Evolutionary conservation across 1,140 invertebrate genomes (phyloP).

Genomic region (Mercenaria mercenaria): DNA sequence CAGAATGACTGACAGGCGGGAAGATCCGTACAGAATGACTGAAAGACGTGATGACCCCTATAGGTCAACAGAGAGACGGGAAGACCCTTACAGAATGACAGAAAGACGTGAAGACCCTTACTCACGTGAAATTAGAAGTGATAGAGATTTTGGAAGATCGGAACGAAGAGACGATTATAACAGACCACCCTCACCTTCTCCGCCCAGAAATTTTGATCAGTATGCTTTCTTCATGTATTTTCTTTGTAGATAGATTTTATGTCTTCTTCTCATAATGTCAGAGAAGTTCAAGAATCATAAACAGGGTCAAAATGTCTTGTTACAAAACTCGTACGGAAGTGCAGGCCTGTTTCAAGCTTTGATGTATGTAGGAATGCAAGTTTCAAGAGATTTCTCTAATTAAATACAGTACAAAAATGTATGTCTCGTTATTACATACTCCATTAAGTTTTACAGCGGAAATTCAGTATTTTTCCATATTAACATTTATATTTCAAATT

Average conservation of each 20-base stretch:
- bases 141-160: not conserved
- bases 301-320: too few relatives aligned
- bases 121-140: not conserved
- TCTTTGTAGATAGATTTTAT: not conserved
- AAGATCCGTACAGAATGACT: slow-evolving; percentile 41
- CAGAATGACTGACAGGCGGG: slow-evolving; percentile 39
- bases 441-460: too few relatives aligned
- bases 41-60: slow-evolving; percentile 17
- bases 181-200: slow-evolving; percentile 54
- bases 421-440: too few relatives aligned
- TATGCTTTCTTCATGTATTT: not conserved
- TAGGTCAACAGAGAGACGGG: slow-evolving; percentile 18
- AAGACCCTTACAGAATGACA: slow-evolving; percentile 61
- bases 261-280: too few relatives aligned
- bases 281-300: too few relatives aligned
- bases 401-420: too few relatives aligned
- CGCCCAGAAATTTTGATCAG: slow-evolving; percentile 37
- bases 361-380: too few relatives aligned
- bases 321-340: too few relatives aligned
- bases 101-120: slow-evolving; percentile 52
- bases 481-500: too few relatives aligned
- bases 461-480: too few relatives aligned
- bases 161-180: not conserved
- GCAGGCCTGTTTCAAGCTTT: too few relatives aligned
- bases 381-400: too few relatives aligned